Evolutionary conservation across 92 coral and sea anemone genomes (phyloP), one percentile per base, ranked within the genome.

Genomic region (Zoanthus sansibaricus): DNA sequence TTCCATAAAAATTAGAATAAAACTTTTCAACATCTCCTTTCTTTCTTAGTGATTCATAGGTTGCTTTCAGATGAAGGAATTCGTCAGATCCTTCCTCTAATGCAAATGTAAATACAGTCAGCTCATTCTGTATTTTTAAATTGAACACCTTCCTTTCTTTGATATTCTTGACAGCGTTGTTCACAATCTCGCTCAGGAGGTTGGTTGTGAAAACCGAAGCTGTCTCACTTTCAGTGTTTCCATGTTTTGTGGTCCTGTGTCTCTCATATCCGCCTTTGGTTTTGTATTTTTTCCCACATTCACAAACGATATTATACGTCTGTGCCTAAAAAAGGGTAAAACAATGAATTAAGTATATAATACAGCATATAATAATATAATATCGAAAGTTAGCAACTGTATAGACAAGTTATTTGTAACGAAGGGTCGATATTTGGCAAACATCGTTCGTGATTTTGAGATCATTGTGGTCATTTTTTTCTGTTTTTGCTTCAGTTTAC

Each of bases 1-100:
- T 48, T n/a, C 91, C 84, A 86, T 93, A 93, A 58, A 83, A 93
- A 77, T 62, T 79, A 47, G 88, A 55, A 86, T 93, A 93, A 75
- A 93, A 93, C 79, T 88, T 90, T 42, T 93, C 90, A 16, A n/a
- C 80, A 76, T 93, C 67, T 67, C 86, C 82, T 14, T 78, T 74
- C 69, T 93, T 93, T 1, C 48, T 48, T 52, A 86, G 89, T 72
- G 54, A 42, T 74, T 90, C 92, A 90, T 87, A 87, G 54, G 52
- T 58, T 47, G 52, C 82, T 67, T 87, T 87, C 86, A 91, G 83
- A 59, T 18, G 16, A 72, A 30, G 58, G 79, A 87, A 91, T 70
- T 88, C 93, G 37, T 86, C 55, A 70, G 93, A 90, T 20, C 90
- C 84, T 87, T 61, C 66, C 72, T 44, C 87, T 42, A 82, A 75